Evolutionary conservation across 2,888 invertebrate genomes (phyloP), one percentile per base, ranked within the genome.

Genomic region (Orthosia incerta): DNA sequence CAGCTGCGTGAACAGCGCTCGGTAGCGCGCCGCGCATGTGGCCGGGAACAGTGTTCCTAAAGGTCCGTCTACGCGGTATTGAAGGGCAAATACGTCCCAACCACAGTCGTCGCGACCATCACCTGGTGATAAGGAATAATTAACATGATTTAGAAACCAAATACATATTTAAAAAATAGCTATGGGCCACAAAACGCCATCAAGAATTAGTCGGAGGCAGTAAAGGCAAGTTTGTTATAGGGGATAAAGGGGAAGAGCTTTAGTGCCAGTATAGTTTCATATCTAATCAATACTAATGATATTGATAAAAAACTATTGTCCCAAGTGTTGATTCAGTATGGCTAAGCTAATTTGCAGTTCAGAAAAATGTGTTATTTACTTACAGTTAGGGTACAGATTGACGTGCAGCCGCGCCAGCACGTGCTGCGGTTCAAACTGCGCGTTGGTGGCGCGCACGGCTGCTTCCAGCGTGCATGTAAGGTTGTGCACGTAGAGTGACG

Each of bases 391-490:
- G 76, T 96, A 96, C 31, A 98, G 95, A 86, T 98, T 97, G 69
- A 99, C 98, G 94, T 99, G 99, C 50, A 99, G 95, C 23, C 99
- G 97, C 86, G 98, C 97, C 18, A 99, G 97, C 65, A 99, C 98
- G 92, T 99, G 99, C 53, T 98, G 97, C 90, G 99, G 98, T 91
- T 99, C 99, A 93, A 97, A 98, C 95, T 99, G 99, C 18, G 99
- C 99, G 94, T 99, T 99, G 18, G 99, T 99, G 46, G 98, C 98
- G 86, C 99, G 97, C 88, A 99, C 97, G 13, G 99, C 98, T 46
- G 98, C 97, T 91, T 98, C 98, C 91, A 99, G 95, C 89, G 98
- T 98, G 73, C 98, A 97, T 71, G 98, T 98, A 83, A 99, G 96
- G 90, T 99, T 99, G 94, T 99, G 99, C 16, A 98, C 97, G 94